Evolutionary conservation across 2,797 vertebrate genomes (phyloP).

Genomic region (Sandelia bainsii): DNA sequence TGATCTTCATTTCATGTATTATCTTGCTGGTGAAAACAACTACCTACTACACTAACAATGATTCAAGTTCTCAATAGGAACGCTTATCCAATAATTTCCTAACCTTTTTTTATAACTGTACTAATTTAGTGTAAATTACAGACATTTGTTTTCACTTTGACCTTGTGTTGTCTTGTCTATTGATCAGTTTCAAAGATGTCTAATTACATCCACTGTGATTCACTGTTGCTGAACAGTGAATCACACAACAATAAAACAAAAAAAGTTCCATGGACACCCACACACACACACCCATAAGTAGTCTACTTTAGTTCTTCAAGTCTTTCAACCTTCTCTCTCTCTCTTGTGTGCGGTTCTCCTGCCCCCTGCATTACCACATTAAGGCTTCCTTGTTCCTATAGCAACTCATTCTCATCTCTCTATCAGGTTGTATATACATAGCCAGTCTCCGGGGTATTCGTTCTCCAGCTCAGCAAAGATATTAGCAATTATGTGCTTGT

Average conservation of each 20-base stretch:
- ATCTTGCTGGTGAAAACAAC: neutral
- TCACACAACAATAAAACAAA: no score
- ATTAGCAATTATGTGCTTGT: constrained; percentile 87
- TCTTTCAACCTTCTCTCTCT: constrained; percentile 42
- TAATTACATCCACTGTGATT: constrained; percentile 24
- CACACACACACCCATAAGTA: neutral
- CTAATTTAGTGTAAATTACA: constrained; percentile 11
- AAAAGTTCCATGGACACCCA: constrained; percentile 18
- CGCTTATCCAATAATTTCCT: neutral
- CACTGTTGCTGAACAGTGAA: constrained; percentile 6
- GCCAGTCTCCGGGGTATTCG: constrained; percentile 73
- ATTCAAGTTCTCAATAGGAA: neutral
- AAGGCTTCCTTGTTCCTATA: constrained; percentile 77
- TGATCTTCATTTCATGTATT: neutral
- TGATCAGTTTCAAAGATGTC: constrained; percentile 31
- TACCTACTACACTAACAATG: neutral
- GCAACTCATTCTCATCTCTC: constrained; percentile 75
- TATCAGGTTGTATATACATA: constrained; percentile 79
- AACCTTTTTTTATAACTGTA: constrained; percentile 14
- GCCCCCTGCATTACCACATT: constrained; percentile 65
- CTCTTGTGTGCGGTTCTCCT: constrained; percentile 17
- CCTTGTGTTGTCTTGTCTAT: constrained; percentile 7
- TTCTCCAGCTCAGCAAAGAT: constrained; percentile 79
- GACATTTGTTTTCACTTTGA: constrained; percentile 32
- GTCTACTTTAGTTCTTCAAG: constrained; percentile 22